Conservation (phyloP, 2,888 invertebrate species). For the Apodemia mormo region DNA sequence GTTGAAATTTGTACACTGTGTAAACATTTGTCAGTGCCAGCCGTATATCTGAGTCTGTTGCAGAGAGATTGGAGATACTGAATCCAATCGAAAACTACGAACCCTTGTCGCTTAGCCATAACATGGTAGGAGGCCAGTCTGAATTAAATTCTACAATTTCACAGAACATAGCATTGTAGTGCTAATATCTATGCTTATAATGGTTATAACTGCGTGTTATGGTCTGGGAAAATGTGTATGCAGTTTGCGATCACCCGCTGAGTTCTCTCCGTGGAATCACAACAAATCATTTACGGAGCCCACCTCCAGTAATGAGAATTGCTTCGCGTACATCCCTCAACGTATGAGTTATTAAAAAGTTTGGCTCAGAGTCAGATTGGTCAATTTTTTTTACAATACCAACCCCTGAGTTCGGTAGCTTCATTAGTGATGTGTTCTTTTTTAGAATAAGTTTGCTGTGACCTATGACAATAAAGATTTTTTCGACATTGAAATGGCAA, state of each 20-base stretch:
- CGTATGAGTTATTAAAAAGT: conserved; percentile 45
- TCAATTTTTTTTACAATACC: conserved; percentile 13
- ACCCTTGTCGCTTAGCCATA: conserved; percentile 77
- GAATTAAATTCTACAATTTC: conserved; percentile 64
- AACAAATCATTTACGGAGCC: conserved; percentile 78
- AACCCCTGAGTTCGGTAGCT: neutral
- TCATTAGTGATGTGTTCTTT: neutral
- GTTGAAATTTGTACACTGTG: conserved; percentile 71
- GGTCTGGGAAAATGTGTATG: conserved; percentile 56
- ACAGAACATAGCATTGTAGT: conserved; percentile 45
- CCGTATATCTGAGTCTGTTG: conserved; percentile 60
- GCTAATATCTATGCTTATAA: conserved; percentile 46
- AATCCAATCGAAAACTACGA: conserved; percentile 77
- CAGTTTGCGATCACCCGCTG: conserved; percentile 77
- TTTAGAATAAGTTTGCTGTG: too few species aligned
- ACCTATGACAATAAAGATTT: too few species aligned
- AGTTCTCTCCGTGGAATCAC: conserved; percentile 75
- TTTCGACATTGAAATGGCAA: too few species aligned
- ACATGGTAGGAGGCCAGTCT: conserved; percentile 75
- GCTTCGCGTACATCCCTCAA: conserved; percentile 52
- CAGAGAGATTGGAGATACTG: conserved; percentile 72
- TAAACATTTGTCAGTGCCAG: conserved; percentile 75
- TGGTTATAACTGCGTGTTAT: conserved; percentile 48
- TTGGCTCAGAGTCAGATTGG: conserved; percentile 31
- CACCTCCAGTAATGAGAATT: conserved; percentile 77